These are phyloP conservation scores for Thymelicus acteon DNA, from an alignment of 2,888 invertebrate genomes.

Conservation along the genomic window DNA sequence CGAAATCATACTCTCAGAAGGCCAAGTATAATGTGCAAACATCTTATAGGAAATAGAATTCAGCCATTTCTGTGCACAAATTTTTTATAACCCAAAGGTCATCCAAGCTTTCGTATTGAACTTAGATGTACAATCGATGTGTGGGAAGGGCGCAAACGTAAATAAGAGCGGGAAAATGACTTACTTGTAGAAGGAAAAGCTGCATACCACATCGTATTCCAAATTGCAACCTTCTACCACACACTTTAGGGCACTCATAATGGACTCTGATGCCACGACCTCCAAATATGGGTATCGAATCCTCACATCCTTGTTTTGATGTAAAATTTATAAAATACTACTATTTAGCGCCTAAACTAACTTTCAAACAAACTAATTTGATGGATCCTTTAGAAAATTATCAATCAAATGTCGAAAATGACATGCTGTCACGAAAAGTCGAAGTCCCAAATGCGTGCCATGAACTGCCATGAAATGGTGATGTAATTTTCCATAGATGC, in stretches of 20 bases:
- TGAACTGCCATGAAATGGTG: conserved; percentile 70
- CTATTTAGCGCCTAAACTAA: conserved; percentile 81
- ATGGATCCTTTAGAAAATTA: conserved; percentile 83
- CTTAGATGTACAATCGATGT: conserved; percentile 1
- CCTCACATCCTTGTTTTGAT: conserved; percentile 73
- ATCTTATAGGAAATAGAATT: conserved; percentile 42
- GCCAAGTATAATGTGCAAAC: conserved; percentile 39
- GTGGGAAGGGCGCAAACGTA: conserved; percentile 16
- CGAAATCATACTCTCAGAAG: background rate
- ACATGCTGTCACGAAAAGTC: conserved; percentile 85
- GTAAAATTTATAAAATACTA: conserved; percentile 65
- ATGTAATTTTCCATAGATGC: conserved; percentile 73
- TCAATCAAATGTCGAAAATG: conserved; percentile 85
- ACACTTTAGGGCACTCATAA: conserved; percentile 77
- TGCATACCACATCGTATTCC: conserved; percentile 82
- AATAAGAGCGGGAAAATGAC: conserved; percentile 57
- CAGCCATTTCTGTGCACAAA: conserved; percentile 24
- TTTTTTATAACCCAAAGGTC: conserved; percentile 42
- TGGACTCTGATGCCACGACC: conserved; percentile 59
- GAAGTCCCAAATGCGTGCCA: conserved; percentile 81
- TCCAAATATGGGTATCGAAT: conserved; percentile 69
- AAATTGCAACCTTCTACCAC: conserved; percentile 81
- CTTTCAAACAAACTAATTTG: conserved; percentile 84
- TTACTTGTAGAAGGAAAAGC: conserved; percentile 83
- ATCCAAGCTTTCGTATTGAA: background rate